These are phyloP conservation scores for Volucella inflata DNA, from an alignment of 2,888 invertebrate genomes.

Conservation along the genomic window DNA sequence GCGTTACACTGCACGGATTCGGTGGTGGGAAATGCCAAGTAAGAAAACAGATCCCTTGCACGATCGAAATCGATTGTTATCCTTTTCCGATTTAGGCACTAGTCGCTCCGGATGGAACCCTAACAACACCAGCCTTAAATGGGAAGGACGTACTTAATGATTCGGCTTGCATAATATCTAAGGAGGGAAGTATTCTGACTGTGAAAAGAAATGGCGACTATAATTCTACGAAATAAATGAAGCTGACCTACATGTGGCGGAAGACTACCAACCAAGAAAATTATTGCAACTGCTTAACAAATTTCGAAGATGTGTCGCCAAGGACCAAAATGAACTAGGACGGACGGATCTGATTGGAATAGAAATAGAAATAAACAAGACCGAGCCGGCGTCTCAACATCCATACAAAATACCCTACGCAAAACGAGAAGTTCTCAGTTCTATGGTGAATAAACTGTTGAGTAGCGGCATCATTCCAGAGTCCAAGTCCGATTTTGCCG, in stretches of 20 bases:
- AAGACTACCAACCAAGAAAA: background rate
- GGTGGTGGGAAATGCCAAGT: constrained; percentile 31
- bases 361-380: constrained; percentile 10
- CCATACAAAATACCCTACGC: constrained; percentile 33
- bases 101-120: background rate
- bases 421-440: background rate
- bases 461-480: background rate
- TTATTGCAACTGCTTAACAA: background rate
- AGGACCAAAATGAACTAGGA: constrained; percentile 1
- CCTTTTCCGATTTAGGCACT: constrained; percentile 8
- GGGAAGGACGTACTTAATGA: constrained; percentile 8
- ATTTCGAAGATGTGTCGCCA: constrained; percentile 22
- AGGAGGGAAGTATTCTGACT: constrained; percentile 5
- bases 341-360: constrained; percentile 12
- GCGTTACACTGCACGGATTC: constrained; percentile 17
- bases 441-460: background rate
- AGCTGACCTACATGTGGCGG: background rate
- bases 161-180: background rate
- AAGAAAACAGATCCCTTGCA: background rate
- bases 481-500: constrained; percentile 20
- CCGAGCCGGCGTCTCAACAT: constrained; percentile 2
- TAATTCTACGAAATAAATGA: background rate
- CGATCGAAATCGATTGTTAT: constrained; percentile 10
- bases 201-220: background rate
- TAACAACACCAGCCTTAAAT: constrained; percentile 2